These are phyloP conservation scores for Anagrus nilaparvatae DNA, from an alignment of 1,140 invertebrate genomes.

Conservation along the genomic window DNA sequence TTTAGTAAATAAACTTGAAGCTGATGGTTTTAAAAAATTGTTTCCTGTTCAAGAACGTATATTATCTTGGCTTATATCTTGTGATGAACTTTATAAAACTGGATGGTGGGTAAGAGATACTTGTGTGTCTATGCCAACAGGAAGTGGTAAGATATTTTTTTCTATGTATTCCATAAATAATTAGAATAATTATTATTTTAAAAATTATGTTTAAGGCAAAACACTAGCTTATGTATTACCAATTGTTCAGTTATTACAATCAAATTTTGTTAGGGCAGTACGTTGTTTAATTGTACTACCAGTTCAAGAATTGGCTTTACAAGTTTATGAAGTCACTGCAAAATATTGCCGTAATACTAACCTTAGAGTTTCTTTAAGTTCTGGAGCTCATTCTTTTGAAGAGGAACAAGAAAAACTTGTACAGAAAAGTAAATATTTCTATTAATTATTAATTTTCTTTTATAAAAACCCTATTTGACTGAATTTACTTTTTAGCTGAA, in stretches of 20 bases:
- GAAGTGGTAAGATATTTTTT: slow-evolving; percentile 58
- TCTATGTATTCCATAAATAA: neutral
- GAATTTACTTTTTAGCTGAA: slow-evolving; percentile 34
- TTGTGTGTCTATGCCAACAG: slow-evolving; percentile 96
- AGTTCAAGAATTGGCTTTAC: slow-evolving; percentile 80
- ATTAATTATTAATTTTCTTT: neutral
- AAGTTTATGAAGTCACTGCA: slow-evolving; percentile 78
- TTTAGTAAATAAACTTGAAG: slow-evolving; percentile 53
- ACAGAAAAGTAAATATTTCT: slow-evolving; percentile 47
- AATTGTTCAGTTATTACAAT: slow-evolving; percentile 61
- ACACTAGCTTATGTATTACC: slow-evolving; percentile 91
- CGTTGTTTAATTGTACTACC: slow-evolving; percentile 83
- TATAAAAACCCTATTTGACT: slow-evolving; percentile 2
- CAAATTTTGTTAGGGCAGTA: slow-evolving; percentile 47
- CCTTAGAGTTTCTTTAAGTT: slow-evolving; percentile 63
- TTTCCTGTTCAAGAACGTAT: slow-evolving; percentile 83
- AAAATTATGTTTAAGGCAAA: slow-evolving; percentile 46
- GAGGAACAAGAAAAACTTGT: slow-evolving; percentile 68
- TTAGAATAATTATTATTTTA: neutral
- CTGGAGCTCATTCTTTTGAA: slow-evolving; percentile 60
- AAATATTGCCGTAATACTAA: slow-evolving; percentile 60
- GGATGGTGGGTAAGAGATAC: slow-evolving; percentile 69
- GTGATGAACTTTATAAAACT: slow-evolving; percentile 45
- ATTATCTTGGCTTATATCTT: slow-evolving; percentile 68
- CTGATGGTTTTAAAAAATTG: slow-evolving; percentile 65